Evolutionary conservation across 2,113 vertebrate genomes (phyloP).

Genomic region (Clarias batrachus): DNA sequence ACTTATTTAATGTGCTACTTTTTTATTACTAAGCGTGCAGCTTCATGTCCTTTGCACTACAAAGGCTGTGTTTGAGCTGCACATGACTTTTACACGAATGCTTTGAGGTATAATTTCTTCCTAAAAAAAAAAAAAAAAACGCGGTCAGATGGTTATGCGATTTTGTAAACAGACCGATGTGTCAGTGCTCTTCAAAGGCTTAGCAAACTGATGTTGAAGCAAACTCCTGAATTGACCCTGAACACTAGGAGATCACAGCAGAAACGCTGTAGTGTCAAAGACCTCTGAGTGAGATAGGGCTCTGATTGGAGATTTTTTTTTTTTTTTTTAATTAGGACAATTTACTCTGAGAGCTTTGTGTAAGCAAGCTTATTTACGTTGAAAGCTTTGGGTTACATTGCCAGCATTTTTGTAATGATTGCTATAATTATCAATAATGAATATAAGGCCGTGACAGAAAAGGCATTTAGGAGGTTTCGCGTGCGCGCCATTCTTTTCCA

Average conservation of each 20-base stretch:
- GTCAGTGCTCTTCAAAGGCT: slow-evolving; percentile 26
- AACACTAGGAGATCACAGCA: neutral
- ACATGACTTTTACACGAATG: neutral
- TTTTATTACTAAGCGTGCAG: neutral
- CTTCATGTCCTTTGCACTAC: neutral
- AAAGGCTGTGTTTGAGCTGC: neutral
- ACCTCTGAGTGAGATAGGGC: neutral
- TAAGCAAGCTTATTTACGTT: slow-evolving; percentile 26
- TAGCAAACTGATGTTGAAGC: slow-evolving; percentile 4
- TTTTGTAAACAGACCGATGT: neutral
- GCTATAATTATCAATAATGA: slow-evolving; percentile 28
- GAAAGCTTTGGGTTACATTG: slow-evolving; percentile 29
- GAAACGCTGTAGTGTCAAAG: slow-evolving; percentile 2
- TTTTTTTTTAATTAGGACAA: slow-evolving; percentile 15
- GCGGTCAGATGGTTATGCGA: neutral
- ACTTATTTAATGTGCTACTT: slow-evolving; percentile 9
- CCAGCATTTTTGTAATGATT: slow-evolving; percentile 32
- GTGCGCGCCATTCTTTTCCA: neutral
- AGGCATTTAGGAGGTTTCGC: slow-evolving; percentile 12
- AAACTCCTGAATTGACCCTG: slow-evolving; percentile 1
- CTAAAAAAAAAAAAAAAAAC: neutral
- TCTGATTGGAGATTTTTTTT: neutral
- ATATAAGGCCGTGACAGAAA: slow-evolving; percentile 6
- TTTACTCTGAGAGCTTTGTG: slow-evolving; percentile 8
- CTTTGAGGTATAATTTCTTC: slow-evolving; percentile 5